Evolutionary conservation across 1,140 invertebrate species (phyloP), one percentile per base, ranked within the genome.

Genomic region (Scaptomyza hsui): DNA sequence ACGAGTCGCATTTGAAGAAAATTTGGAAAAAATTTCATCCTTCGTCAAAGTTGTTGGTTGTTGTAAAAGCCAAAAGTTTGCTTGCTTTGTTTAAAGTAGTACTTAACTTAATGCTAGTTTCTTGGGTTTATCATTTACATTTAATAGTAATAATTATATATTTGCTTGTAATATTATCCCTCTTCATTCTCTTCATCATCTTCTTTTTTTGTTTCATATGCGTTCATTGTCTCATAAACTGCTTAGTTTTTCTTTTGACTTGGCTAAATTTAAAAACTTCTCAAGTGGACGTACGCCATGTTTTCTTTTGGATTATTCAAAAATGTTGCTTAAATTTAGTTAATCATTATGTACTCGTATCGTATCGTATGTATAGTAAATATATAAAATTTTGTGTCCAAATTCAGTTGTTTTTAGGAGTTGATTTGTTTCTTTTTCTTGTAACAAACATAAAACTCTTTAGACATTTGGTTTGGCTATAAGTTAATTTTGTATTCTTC

Each of bases 391-490:
- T 88, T 89, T 76, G 75, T 73, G 74, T 88, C 83, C 78, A 83
- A 78, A 88, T 89, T 89, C 80, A 89, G 85, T 89, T 89, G 85
- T 89, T 89, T 89, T 89, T 89, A 89, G 85, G 85, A 89, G 85
- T 78, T 83, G 24, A 42, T 44, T 24, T 82, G 42, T 15, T n/a
- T 21, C 19, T 61, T 24, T 5, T 48, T 61, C 67, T 57, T 24
- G 41, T 52, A 52, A 53, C 35, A 82, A 88, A 77, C 62, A 63
- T 62, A 80, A 75, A 73, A 72, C 57, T 71, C 42, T 65, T 21
- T 41, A 37, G 42, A 55, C 13, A 51, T 9, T 64, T 55, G 16
- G 18, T 24, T 55, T 32, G 37, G 16, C 7, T 59, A 71, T 62
- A 21, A n/a, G 32, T 21, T 49, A 42, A 63, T 62, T 78, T 49